phyloP scores from a whole-genome alignment of 2,797 vertebrate species.

The Takifugu ocellatus region DNA sequence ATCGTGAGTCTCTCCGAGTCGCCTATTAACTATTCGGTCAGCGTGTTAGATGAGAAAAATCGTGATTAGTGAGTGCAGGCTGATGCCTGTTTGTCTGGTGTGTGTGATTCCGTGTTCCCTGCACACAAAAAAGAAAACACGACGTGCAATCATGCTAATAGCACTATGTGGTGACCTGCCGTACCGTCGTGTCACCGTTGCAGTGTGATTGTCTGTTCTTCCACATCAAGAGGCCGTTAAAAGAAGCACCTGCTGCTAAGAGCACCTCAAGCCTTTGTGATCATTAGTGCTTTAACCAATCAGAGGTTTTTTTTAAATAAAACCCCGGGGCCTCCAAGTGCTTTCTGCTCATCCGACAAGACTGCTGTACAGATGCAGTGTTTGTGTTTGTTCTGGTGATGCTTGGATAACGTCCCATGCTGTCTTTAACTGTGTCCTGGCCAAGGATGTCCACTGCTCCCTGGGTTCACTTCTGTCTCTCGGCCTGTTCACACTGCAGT shows the following conservation, averaged over 20 bases:
- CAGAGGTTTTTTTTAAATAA: slow-evolving; percentile 58
- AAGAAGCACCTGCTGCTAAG: slow-evolving; percentile 71
- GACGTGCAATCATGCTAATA: slow-evolving; percentile 61
- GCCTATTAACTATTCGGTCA: slow-evolving; percentile 46
- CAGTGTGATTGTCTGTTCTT: slow-evolving; percentile 61
- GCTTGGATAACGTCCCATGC: slow-evolving; percentile 69
- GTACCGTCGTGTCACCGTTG: slow-evolving; percentile 57
- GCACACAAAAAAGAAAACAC: slow-evolving; percentile 42
- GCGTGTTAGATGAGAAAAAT: slow-evolving; percentile 59
- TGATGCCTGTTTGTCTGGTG: slow-evolving; percentile 55
- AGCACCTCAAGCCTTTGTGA: slow-evolving; percentile 77
- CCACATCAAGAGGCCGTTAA: slow-evolving; percentile 64
- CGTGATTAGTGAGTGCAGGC: slow-evolving; percentile 50
- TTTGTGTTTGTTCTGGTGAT: slow-evolving; percentile 72
- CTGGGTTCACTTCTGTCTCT: slow-evolving; percentile 71
- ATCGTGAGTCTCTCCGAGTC: slow-evolving; percentile 56
- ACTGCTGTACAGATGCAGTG: slow-evolving; percentile 68
- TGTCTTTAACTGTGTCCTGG: slow-evolving; percentile 74
- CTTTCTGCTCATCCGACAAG: slow-evolving; percentile 67
- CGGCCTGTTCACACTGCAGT: slow-evolving; percentile 68
- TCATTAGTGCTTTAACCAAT: slow-evolving; percentile 77
- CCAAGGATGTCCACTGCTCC: slow-evolving; percentile 79
- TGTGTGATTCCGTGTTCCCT: slow-evolving; percentile 57
- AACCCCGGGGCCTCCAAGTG: slow-evolving; percentile 63
- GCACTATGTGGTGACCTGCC: slow-evolving; percentile 61